These are phyloP conservation scores for Neoitamus cyanurus DNA, from an alignment of 2,888 invertebrate genomes.

Conservation along the genomic window DNA sequence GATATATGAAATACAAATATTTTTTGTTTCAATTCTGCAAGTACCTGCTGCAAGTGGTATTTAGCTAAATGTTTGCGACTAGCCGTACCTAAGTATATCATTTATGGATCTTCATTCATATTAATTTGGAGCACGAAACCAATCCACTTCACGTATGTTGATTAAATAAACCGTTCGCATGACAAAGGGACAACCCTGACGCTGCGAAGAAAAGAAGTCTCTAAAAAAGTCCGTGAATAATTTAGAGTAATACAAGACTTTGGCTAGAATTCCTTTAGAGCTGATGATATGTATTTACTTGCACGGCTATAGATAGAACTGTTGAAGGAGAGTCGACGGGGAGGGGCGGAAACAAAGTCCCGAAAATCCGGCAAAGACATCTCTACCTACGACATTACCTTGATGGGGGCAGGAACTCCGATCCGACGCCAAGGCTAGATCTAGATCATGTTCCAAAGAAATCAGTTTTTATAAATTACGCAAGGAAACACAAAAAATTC, in stretches of 20 bases:
- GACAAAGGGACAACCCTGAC: neutral
- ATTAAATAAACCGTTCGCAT: neutral
- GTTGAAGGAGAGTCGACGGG: neutral
- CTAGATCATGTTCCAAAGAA: neutral
- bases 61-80: neutral
- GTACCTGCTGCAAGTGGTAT: neutral
- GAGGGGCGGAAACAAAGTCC: neutral
- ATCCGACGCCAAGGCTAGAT: neutral
- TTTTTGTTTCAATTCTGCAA: neutral
- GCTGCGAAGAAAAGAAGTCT: neutral
- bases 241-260: neutral
- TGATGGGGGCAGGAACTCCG: neutral
- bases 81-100: neutral
- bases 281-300: neutral
- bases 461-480: neutral
- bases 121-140: neutral
- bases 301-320: neutral
- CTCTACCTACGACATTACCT: neutral
- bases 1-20: no score
- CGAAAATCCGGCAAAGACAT: neutral
- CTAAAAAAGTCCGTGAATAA: neutral
- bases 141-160: neutral
- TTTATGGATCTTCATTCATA: neutral
- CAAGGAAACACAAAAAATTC: neutral
- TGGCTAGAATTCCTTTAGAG: neutral